phyloP scores from a whole-genome alignment of 1,140 invertebrate genomes.

The Euura saliciscinereae region DNA sequence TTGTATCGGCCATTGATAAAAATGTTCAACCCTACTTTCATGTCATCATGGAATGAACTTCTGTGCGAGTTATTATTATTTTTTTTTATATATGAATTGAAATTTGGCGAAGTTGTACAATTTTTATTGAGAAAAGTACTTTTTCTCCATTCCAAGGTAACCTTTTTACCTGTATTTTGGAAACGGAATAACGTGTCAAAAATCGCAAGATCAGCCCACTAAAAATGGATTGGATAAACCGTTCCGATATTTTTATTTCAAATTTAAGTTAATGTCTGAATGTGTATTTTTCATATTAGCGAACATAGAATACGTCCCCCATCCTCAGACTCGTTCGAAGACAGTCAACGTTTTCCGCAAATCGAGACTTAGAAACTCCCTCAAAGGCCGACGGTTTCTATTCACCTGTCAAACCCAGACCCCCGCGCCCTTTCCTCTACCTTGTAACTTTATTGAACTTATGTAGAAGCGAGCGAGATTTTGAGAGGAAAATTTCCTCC shows the following conservation, averaged over 20 bases:
- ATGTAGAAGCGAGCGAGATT: neutral
- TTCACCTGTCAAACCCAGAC: neutral
- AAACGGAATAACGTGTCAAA: neutral
- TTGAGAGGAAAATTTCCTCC: neutral
- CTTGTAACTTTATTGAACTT: slow-evolving; percentile 1
- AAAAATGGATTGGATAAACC: no score
- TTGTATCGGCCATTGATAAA: no score
- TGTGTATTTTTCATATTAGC: no score
- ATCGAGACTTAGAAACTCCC: neutral
- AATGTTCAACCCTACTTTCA: no score
- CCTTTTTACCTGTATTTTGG: neutral
- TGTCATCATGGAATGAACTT: no score
- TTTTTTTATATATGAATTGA: no score
- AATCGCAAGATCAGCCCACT: no score
- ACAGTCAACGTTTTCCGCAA: neutral
- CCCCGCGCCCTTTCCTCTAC: neutral
- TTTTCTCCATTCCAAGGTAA: neutral
- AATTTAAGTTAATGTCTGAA: no score
- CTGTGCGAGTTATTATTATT: no score
- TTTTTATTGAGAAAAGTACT: neutral
- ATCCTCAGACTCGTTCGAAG: no score
- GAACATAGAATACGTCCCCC: neutral
- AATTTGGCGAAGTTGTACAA: no score
- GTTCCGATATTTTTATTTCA: no score
- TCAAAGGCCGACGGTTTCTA: neutral